Evolutionary conservation across 1,140 invertebrate species (phyloP).

Genomic region (Akabosia matsudoensis): DNA sequence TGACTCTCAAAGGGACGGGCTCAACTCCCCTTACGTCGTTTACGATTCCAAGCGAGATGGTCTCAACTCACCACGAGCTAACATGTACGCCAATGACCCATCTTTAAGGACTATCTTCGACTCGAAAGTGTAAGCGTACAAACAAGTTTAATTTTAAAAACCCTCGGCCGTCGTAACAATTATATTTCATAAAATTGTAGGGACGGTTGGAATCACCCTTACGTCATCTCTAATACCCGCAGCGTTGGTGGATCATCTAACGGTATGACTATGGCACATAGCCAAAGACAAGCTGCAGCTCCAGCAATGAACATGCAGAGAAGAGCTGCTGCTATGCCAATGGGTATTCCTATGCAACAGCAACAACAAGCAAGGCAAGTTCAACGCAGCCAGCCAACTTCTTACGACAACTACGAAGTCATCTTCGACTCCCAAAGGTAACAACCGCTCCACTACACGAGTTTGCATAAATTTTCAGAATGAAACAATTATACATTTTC

Average conservation of each 20-base stretch:
- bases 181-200: too few relatives aligned
- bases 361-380: background rate
- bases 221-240: constrained; percentile 15
- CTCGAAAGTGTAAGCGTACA: background rate
- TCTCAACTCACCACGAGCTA: background rate
- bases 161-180: too few relatives aligned
- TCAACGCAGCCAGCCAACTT: background rate
- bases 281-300: constrained; percentile 11
- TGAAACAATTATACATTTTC: background rate
- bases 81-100: background rate
- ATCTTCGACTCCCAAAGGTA: constrained; percentile 22
- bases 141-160: too few relatives aligned
- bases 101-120: background rate
- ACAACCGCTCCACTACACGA: background rate
- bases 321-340: background rate
- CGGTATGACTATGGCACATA: background rate
- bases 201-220: constrained; percentile 18
- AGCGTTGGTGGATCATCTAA: background rate
- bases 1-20: constrained; percentile 12
- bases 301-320: background rate
- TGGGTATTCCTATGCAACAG: background rate
- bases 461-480: background rate
- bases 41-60: constrained; percentile 18
- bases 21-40: constrained; percentile 8
- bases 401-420: constrained; percentile 19